These are phyloP conservation scores for Artibeus jamaicensis DNA, from an alignment of 2,797 vertebrate species.

Conservation along the genomic window DNA sequence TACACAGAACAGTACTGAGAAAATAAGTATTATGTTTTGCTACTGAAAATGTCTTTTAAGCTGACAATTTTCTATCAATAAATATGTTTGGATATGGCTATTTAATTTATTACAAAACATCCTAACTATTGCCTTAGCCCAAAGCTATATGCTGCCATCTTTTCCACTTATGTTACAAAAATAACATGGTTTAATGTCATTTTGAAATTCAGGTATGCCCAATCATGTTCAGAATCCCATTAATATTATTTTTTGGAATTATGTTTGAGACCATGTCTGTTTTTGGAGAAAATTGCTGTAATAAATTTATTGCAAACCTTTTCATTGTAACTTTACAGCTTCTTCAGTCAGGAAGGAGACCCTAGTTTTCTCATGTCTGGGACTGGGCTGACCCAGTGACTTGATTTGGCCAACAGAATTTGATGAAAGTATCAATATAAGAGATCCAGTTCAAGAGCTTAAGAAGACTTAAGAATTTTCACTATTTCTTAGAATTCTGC, in stretches of 20 bases:
- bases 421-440: neutral
- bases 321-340: neutral
- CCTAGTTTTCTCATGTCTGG: neutral
- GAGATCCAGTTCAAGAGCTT: neutral
- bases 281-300: neutral
- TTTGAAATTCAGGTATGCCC: conserved; percentile 41
- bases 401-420: neutral
- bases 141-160: neutral
- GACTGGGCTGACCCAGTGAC: neutral
- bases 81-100: neutral
- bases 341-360: neutral
- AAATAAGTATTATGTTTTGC: neutral
- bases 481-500: neutral
- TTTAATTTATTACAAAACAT: conserved; percentile 23
- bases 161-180: neutral
- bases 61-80: neutral
- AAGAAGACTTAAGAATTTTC: neutral
- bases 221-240: conserved; percentile 2
- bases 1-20: neutral
- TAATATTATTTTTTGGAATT: conserved; percentile 30
- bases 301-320: neutral
- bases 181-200: neutral
- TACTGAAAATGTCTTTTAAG: neutral
- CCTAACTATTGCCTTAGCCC: neutral
- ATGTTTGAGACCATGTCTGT: neutral